A percentile compares a stretch with the other conserved stretches of the same genome.
These are phyloP conservation scores for Dermochelys coriacea DNA, from an alignment of 2,797 vertebrate genomes.

Conservation along the genomic window DNA sequence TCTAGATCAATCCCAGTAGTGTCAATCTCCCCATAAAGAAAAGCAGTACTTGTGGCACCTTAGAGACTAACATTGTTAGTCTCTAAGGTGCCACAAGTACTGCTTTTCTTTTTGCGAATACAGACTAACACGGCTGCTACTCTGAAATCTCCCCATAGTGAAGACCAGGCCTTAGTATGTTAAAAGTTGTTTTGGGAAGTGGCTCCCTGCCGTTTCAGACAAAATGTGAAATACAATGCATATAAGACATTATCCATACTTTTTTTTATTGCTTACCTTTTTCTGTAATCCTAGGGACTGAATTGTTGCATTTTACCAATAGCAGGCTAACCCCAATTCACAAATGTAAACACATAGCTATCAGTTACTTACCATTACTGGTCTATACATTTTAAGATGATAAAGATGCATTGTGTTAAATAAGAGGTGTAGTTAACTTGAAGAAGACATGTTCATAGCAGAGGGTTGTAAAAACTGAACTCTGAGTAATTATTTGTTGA, in stretches of 20 bases:
- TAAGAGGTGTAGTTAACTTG: background rate
- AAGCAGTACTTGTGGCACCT: too few species aligned
- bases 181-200: background rate
- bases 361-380: background rate
- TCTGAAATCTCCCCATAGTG: too few species aligned
- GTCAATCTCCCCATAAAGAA: too few species aligned
- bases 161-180: background rate
- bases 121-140: too few species aligned
- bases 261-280: fast-evolving
- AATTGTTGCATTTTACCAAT: background rate
- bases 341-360: background rate
- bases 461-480: background rate
- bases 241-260: background rate
- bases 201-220: background rate
- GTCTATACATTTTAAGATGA: background rate
- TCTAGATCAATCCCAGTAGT: too few species aligned
- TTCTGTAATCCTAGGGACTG: fast-evolving
- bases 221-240: background rate
- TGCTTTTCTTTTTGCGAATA: too few species aligned
- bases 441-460: background rate
- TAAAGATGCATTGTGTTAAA: fast-evolving
- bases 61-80: too few species aligned
- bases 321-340: background rate
- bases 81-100: too few species aligned
- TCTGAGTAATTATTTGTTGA: background rate